Conservation (phyloP, 2,113 vertebrate species). For the Eupsittula cactorum region DNA sequence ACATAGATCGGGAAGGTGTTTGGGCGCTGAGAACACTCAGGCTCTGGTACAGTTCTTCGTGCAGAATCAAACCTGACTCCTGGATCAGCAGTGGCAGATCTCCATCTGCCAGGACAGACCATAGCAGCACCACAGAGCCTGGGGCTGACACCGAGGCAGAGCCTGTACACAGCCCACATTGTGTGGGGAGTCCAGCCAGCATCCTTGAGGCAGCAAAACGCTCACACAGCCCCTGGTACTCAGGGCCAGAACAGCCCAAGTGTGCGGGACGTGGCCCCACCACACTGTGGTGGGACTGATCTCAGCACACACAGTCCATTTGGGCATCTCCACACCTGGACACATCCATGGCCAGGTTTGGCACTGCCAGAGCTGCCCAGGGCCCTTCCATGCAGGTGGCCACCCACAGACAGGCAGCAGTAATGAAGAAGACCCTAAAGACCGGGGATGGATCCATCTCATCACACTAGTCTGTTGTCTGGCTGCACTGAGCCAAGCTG, state of each 20-base stretch:
- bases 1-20: not conserved
- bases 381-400: not conserved
- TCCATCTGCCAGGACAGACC: not conserved
- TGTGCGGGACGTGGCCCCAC: rapidly evolving
- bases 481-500: rapidly evolving
- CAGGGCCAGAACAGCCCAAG: rapidly evolving
- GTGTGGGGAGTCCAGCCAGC: rapidly evolving
- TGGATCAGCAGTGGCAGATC: not conserved
- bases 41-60: not conserved
- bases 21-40: not conserved
- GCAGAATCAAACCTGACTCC: not conserved
- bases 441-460: rapidly evolving
- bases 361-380: not conserved
- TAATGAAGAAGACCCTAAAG: not conserved
- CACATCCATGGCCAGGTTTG: rapidly evolving
- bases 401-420: rapidly evolving
- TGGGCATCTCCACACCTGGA: not conserved
- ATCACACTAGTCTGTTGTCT: rapidly evolving
- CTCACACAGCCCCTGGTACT: rapidly evolving
- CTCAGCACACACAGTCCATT: rapidly evolving
- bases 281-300: rapidly evolving
- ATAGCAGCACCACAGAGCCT: rapidly evolving
- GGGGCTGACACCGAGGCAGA: rapidly evolving
- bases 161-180: not conserved
- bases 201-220: not conserved